Conservation (phyloP, 2,113 vertebrate genomes). For the human (Homo sapiens) region DNA sequence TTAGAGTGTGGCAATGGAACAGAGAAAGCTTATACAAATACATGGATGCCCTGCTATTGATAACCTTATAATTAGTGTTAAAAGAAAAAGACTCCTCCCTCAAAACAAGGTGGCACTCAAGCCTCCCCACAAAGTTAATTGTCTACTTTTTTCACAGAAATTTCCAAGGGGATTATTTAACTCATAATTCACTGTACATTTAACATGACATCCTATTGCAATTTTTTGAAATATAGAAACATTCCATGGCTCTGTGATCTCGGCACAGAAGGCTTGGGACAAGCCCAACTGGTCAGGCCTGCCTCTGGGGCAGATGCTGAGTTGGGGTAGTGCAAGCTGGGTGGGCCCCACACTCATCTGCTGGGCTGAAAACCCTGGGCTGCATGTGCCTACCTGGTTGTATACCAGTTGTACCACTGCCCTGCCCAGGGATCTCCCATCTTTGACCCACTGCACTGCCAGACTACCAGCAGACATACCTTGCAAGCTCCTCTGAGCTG, state of each 20-base stretch:
- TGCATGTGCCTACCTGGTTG: no score
- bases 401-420: no score
- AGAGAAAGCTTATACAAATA: neutral
- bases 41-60: neutral
- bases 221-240: neutral
- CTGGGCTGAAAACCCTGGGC: no score
- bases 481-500: no score
- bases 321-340: no score
- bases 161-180: neutral
- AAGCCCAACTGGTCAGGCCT: neutral
- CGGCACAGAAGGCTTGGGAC: no score
- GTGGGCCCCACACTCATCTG: no score
- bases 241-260: neutral
- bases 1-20: neutral
- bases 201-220: neutral
- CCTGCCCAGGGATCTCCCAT: neutral
- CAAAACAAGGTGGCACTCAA: neutral
- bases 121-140: neutral
- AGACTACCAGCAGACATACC: no score
- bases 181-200: neutral
- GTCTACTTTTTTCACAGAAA: neutral
- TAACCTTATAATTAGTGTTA: neutral
- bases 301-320: no score
- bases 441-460: neutral
- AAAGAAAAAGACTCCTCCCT: neutral